Evolutionary conservation across 2,888 invertebrate genomes (phyloP).

Genomic region (Nysson spinosus): DNA sequence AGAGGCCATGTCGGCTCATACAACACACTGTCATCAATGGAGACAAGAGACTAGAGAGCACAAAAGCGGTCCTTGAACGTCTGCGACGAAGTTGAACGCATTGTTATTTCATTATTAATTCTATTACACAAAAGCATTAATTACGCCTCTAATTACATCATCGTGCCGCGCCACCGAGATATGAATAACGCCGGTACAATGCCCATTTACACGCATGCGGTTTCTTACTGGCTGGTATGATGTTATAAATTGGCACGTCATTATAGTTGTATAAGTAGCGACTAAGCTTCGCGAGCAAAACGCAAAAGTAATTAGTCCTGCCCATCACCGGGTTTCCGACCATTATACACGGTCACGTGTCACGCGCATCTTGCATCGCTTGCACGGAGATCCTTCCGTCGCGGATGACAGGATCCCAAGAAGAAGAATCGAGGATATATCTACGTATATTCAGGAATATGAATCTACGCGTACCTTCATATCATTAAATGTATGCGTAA

Average conservation of each 20-base stretch:
- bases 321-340: conserved; percentile 54
- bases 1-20: not conserved
- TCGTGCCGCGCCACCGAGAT: not conserved
- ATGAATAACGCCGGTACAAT: conserved; percentile 11
- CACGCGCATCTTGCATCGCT: conserved; percentile 27
- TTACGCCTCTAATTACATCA: conserved; percentile 14
- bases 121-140: not conserved
- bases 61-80: conserved; percentile 3
- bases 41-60: not conserved
- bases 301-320: conserved; percentile 57
- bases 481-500: no score
- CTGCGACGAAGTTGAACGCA: not conserved
- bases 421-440: no score
- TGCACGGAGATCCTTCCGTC: conserved; percentile 17
- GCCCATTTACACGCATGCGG: conserved; percentile 6
- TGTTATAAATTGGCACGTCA: conserved; percentile 31
- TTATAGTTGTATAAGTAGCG: conserved; percentile 26
- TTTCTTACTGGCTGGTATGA: conserved; percentile 14
- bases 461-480: no score
- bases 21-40: not conserved
- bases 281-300: conserved; percentile 32
- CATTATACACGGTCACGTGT: conserved; percentile 51
- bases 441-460: not conserved
- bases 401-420: conserved; percentile 22
- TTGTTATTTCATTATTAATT: conserved; percentile 12